Evolutionary conservation across 1,140 invertebrate genomes (phyloP).

Genomic region (Amyelois transitella): DNA sequence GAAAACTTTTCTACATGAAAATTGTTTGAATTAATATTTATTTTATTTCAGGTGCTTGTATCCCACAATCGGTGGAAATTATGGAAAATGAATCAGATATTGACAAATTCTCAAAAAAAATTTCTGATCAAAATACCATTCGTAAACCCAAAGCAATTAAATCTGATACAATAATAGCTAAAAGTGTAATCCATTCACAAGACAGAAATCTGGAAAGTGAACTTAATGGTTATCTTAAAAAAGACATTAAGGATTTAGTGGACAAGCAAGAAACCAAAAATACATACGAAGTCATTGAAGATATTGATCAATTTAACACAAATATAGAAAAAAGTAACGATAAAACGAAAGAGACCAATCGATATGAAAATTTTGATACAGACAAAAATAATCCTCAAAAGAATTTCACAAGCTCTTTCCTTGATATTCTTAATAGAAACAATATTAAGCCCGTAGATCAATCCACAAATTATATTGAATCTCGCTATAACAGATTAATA

Average conservation of each 20-base stretch:
- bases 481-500: constrained; percentile 24
- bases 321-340: too few relatives aligned
- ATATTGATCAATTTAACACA: background rate
- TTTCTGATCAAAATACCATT: background rate
- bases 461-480: constrained; percentile 43
- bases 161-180: background rate
- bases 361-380: too few relatives aligned
- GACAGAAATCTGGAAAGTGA: background rate
- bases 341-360: background rate
- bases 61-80: too few relatives aligned
- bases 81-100: background rate
- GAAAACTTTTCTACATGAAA: too few relatives aligned
- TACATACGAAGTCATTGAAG: constrained; percentile 19
- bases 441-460: constrained; percentile 41
- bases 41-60: too few relatives aligned
- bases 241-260: background rate
- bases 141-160: background rate
- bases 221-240: background rate
- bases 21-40: too few relatives aligned
- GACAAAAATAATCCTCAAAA: too few relatives aligned
- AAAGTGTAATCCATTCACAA: background rate
- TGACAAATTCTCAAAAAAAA: background rate
- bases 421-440: constrained; percentile 41
- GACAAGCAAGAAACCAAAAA: background rate
- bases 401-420: constrained; percentile 31